Evolutionary conservation across 2,797 vertebrate species (phyloP).

Genomic region (Eptatretus atami): DNA sequence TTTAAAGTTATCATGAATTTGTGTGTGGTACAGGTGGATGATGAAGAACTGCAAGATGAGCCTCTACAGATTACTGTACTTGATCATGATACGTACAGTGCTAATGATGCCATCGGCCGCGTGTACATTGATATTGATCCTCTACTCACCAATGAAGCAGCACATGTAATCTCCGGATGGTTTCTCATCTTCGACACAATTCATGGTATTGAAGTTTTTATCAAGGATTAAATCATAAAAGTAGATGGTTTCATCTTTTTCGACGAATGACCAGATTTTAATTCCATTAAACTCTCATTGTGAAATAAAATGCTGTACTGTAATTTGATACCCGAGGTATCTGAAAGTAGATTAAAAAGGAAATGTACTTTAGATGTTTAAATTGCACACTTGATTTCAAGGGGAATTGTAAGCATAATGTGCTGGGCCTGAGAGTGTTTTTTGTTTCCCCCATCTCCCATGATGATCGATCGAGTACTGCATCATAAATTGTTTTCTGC

Average conservation of each 20-base stretch:
- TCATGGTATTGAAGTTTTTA: slow-evolving; percentile 27
- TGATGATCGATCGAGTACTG: too few species aligned
- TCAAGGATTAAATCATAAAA: slow-evolving; percentile 3
- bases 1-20: too few species aligned
- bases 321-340: neutral
- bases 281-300: slow-evolving; percentile 7
- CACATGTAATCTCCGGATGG: slow-evolving; percentile 87
- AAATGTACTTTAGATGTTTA: too few species aligned
- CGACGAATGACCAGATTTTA: neutral
- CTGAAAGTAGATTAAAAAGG: too few species aligned
- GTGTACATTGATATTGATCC: slow-evolving; percentile 98
- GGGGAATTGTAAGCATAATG: too few species aligned
- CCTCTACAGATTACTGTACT: slow-evolving; percentile 87
- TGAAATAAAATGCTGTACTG: slow-evolving; percentile 6
- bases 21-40: slow-evolving; percentile 35
- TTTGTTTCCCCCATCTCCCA: too few species aligned
- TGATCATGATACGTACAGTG: slow-evolving; percentile 90
- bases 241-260: slow-evolving; percentile 3
- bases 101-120: slow-evolving; percentile 92
- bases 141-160: slow-evolving; percentile 59
- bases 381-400: too few species aligned
- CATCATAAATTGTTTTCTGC: too few species aligned
- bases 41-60: slow-evolving; percentile 86
- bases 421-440: too few species aligned
- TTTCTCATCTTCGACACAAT: slow-evolving; percentile 97